phyloP scores from a whole-genome alignment of 2,888 invertebrate genomes.

The Phytoseiulus persimilis region DNA sequence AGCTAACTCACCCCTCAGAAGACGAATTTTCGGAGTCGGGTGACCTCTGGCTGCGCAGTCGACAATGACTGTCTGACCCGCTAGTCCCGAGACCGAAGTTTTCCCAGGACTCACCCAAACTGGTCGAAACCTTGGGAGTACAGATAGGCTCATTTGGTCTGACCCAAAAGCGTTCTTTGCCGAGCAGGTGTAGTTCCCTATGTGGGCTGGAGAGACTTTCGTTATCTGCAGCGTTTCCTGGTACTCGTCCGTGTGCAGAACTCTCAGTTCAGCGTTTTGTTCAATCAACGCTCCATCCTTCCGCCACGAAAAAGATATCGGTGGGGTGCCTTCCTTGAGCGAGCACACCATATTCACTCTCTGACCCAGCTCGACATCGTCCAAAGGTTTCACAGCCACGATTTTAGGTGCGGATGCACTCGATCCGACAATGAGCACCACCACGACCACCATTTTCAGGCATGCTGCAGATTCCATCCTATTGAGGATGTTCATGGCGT shows the following conservation, averaged over 20 bases:
- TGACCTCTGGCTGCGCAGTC: constrained; percentile 8
- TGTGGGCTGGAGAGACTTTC: neutral
- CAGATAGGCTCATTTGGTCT: neutral
- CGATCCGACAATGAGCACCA: neutral
- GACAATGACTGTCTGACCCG: neutral
- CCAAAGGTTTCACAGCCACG: neutral
- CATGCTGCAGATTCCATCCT: neutral
- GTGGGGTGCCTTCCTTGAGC: constrained; percentile 18
- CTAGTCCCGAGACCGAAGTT: neutral
- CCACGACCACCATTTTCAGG: neutral
- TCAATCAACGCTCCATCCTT: neutral
- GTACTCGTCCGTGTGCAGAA: constrained; percentile 19
- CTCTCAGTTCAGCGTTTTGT: neutral
- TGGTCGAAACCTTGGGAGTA: neutral
- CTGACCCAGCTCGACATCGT: constrained; percentile 15
- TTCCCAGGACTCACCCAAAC: neutral
- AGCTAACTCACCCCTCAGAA: neutral
- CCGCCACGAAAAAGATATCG: constrained; percentile 23
- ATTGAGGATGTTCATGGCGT: neutral
- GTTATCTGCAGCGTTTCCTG: constrained; percentile 27
- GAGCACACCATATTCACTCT: neutral
- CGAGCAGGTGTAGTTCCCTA: constrained; percentile 19
- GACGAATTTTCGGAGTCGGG: neutral
- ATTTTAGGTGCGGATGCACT: constrained; percentile 7
- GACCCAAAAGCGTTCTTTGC: constrained; percentile 27